A percentile compares a stretch with the other conserved stretches of the same genome.
Conservation (phyloP, 2,797 vertebrate species). For the Tachyglossus aculeatus region DNA sequence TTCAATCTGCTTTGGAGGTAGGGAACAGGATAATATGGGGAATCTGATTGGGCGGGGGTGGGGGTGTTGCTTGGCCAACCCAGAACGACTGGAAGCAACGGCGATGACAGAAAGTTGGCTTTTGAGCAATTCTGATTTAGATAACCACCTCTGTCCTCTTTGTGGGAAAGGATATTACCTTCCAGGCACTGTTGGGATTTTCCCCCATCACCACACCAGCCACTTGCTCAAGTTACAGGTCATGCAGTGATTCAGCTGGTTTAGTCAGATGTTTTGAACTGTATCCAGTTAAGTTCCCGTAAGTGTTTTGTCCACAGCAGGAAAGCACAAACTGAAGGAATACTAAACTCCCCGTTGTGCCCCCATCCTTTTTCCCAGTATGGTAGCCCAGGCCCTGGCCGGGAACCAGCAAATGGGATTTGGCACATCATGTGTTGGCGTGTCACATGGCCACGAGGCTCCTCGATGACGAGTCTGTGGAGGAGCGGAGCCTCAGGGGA, state of each 20-base stretch:
- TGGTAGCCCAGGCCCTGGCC: not conserved
- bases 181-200: not conserved
- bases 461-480: not conserved
- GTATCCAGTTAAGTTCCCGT: constrained; percentile 25
- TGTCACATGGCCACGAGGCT: not conserved
- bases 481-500: not conserved
- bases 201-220: not conserved
- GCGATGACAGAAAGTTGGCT: no score
- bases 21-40: no score
- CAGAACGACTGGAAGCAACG: no score
- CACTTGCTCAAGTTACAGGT: constrained; percentile 7
- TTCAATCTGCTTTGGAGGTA: no score
- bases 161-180: not conserved
- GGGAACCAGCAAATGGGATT: not conserved
- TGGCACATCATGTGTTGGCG: not conserved
- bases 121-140: not conserved
- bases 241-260: constrained; percentile 33
- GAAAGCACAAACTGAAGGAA: constrained; percentile 20
- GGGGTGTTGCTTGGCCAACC: no score
- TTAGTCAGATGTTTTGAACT: constrained; percentile 16
- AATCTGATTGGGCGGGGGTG: no score
- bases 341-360: not conserved
- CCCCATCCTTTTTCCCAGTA: constrained; percentile 5
- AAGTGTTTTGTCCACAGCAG: constrained; percentile 13
- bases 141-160: not conserved